phyloP scores from a whole-genome alignment of 2,113 vertebrate genomes.

The Struthidea cinerea region DNA sequence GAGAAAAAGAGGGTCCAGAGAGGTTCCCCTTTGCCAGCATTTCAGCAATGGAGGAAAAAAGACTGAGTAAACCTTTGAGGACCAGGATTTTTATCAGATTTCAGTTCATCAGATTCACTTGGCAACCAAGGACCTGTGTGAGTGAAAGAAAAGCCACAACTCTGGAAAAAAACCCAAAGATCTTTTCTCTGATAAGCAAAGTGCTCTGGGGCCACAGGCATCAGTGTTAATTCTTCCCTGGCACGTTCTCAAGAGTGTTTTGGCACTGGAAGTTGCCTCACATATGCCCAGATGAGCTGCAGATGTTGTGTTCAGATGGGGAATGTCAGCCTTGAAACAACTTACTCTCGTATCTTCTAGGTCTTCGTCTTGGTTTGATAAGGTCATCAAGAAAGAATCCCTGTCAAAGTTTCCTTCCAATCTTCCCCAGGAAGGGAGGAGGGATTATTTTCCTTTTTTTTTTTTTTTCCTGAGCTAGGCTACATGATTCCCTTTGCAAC shows the following conservation, averaged over 20 bases:
- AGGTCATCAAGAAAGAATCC: not conserved
- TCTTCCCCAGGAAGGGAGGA: not conserved
- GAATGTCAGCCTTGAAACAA: not conserved
- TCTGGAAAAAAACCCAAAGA: not conserved
- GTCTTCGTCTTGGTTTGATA: not conserved
- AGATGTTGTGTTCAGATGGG: not conserved
- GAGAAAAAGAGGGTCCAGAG: not conserved
- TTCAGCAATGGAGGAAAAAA: not conserved
- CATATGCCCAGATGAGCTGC: not conserved
- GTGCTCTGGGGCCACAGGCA: not conserved
- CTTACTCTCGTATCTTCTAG: not conserved
- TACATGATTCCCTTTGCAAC: not conserved
- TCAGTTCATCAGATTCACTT: not conserved
- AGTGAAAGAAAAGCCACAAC: not conserved
- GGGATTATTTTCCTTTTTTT: not conserved
- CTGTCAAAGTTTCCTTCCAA: not conserved
- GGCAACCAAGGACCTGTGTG: not conserved
- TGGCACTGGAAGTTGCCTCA: not conserved
- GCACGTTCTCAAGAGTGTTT: not conserved
- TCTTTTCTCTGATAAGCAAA: not conserved
- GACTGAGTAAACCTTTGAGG: not conserved
- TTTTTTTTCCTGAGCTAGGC: not conserved
- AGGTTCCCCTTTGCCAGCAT: not conserved
- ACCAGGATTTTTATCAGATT: not conserved
- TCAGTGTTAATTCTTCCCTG: not conserved